These are phyloP conservation scores for Pseudoatta argentina DNA, from an alignment of 1,140 invertebrate species.

Conservation along the genomic window DNA sequence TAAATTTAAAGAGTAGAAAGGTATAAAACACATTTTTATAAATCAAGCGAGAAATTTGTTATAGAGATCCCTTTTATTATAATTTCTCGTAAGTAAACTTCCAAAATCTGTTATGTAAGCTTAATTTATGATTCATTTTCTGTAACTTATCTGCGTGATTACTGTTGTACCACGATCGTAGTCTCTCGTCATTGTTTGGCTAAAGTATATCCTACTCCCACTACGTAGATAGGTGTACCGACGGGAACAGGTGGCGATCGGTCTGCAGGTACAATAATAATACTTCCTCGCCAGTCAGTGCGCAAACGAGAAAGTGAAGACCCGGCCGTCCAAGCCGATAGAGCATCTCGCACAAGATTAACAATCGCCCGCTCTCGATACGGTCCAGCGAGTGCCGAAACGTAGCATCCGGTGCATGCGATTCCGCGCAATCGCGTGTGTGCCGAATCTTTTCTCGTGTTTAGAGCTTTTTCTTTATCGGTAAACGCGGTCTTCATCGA, in stretches of 20 bases:
- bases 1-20: not conserved
- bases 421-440: constrained; percentile 25
- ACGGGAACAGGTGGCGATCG: constrained; percentile 76
- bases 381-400: constrained; percentile 36
- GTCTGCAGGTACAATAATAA: constrained; percentile 65
- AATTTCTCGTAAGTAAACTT: not conserved
- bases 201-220: constrained; percentile 70
- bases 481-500: not conserved
- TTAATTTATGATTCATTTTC: constrained; percentile 9
- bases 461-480: not conserved
- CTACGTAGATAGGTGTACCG: constrained; percentile 51
- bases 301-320: constrained; percentile 77
- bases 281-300: constrained; percentile 68
- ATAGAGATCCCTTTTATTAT: not conserved
- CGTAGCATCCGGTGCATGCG: not conserved
- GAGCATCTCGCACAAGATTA: constrained; percentile 23
- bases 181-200: constrained; percentile 42
- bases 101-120: constrained; percentile 17
- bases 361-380: constrained; percentile 16
- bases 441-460: not conserved
- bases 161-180: constrained; percentile 18
- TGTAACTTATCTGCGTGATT: constrained; percentile 16
- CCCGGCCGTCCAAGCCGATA: constrained; percentile 28
- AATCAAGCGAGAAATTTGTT: not conserved
- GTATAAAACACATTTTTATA: not conserved